phyloP scores from a whole-genome alignment of 2,113 vertebrate genomes.

The Chaetorhynchus papuensis region DNA sequence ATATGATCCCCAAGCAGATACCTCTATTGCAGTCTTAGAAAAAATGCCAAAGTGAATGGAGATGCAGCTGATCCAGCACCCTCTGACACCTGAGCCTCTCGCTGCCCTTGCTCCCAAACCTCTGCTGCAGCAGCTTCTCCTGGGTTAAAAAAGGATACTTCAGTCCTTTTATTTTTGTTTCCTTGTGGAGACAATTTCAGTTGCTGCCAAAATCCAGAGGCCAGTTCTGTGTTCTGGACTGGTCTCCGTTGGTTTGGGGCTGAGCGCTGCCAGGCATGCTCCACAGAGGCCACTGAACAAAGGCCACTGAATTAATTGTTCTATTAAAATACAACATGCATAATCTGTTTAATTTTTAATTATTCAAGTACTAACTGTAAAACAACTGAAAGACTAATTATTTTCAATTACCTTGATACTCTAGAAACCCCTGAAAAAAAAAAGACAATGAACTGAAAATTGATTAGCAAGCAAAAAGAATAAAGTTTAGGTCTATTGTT shows the following conservation, averaged over 20 bases:
- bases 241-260: accelerated
- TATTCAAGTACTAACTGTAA: background rate
- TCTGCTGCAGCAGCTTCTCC: background rate
- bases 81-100: background rate
- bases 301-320: background rate
- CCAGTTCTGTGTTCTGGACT: background rate
- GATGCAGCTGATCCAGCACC: background rate
- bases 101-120: background rate
- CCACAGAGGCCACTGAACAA: background rate
- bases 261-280: background rate
- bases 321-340: background rate
- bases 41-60: background rate
- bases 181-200: background rate
- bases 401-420: slow-evolving; percentile 24
- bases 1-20: background rate
- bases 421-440: background rate
- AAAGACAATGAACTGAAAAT: background rate
- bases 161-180: background rate
- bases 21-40: background rate
- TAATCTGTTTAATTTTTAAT: slow-evolving; percentile 17
- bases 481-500: background rate
- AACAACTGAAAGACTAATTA: slow-evolving; percentile 3
- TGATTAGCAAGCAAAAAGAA: slow-evolving; percentile 15
- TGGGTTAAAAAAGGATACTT: background rate
- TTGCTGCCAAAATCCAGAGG: background rate